Percentiles rank a stretch among this genome's conserved stretches.
Evolutionary conservation across 2,113 vertebrate genomes (phyloP).

Genomic region (Tetraodon nigroviridis): DNA sequence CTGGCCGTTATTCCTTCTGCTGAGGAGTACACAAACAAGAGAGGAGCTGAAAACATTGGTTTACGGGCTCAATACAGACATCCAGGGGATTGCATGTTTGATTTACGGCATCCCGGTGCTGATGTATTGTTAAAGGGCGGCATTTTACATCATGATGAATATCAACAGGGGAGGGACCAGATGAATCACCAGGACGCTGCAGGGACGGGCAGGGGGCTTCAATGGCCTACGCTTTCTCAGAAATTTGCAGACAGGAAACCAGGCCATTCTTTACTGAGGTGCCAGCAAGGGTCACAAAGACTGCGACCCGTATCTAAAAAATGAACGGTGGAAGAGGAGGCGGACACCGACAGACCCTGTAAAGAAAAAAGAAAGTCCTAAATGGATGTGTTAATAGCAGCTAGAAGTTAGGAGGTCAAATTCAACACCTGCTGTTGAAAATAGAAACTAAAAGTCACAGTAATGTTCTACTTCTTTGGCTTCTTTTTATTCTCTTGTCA

Average conservation of each 20-base stretch:
- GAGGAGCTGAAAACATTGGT: slow-evolving; percentile 26
- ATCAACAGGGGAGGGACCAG: slow-evolving; percentile 44
- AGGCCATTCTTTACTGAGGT: slow-evolving; percentile 53
- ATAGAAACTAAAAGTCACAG: neutral
- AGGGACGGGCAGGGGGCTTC: slow-evolving; percentile 14
- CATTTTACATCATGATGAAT: slow-evolving; percentile 66
- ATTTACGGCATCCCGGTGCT: slow-evolving; percentile 62
- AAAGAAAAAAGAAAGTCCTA: too few species aligned
- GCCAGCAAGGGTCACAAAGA: slow-evolving; percentile 2
- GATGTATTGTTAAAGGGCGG: slow-evolving; percentile 45
- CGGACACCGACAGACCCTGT: neutral
- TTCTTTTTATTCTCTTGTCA: slow-evolving; percentile 11
- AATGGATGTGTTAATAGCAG: too few species aligned
- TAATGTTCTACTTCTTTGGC: slow-evolving; percentile 2
- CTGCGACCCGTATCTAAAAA: neutral
- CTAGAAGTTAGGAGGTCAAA: neutral
- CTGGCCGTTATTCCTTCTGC: too few species aligned
- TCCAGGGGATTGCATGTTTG: slow-evolving; percentile 58
- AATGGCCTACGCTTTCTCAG: slow-evolving; percentile 36
- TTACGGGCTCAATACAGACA: slow-evolving; percentile 55
- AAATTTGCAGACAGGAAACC: slow-evolving; percentile 36
- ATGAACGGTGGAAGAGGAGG: neutral
- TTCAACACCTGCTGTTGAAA: neutral
- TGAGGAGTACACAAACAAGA: too few species aligned
- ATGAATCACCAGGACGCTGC: slow-evolving; percentile 64